Evolutionary conservation across 2,888 invertebrate genomes (phyloP), one percentile per base, ranked within the genome.

Genomic region (Agriopis marginaria): DNA sequence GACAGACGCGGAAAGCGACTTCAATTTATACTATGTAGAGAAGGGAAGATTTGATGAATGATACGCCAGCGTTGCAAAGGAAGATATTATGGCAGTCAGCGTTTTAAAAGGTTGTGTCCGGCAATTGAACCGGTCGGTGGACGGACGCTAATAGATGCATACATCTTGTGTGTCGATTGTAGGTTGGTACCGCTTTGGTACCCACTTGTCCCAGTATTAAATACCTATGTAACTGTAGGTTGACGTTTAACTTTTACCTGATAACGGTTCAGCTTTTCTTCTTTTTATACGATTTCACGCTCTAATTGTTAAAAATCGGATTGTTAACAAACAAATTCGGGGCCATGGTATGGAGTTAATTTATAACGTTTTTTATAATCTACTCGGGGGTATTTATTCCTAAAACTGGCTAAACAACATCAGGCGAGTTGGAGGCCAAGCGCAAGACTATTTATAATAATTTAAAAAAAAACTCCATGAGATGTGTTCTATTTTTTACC

Each of bases 61-160:
- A 47, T 61, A 50, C 55, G 56, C 45, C 55, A 61, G 66, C 39
- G 42, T 60, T 56, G 49, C 61, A 49, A 71, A 86, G 87, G 86
- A 89, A 84, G 86, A 85, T 5, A 32, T 3, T 32, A 32, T 75
- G 76, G 75, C 73, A 83, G 79, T 89, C 81, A 83, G 66, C 53
- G 63, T 76, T 68, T 68, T 86, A 87, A 89, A 87, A 73, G 82
- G 63, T 75, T 74, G 77, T 79, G 87, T 89, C 89, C 89, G 89
- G 85, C 81, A 82, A 85, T 88, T 87, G 82, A 82, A 75, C 66
- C 58, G 69, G 63, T 54, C 56, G 58, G 5, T 14, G n/a, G 47
- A 53, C 59, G 53, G n/a, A 49, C 54, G 56, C 62, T 50, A 39
- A 53, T 32, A 10, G 58, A 55, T 10, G 55, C 47, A 47, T 17